Conservation (phyloP, 2,888 invertebrate genomes). For the Eilema caniola region DNA sequence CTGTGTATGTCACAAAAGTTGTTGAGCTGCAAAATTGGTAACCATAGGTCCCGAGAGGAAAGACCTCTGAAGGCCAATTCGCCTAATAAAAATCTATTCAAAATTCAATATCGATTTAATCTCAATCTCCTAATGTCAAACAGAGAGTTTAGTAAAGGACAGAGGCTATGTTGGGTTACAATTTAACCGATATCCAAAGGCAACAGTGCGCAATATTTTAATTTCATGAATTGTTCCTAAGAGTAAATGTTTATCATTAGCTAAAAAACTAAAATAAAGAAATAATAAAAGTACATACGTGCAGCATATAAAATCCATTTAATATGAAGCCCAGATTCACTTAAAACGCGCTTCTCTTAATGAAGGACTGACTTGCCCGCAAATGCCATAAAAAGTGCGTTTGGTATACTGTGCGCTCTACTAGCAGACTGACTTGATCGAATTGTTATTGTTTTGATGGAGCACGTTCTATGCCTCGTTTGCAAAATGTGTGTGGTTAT, state of each 20-base stretch:
- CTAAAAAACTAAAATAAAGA: conserved; percentile 14
- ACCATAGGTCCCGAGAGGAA: too few relatives aligned
- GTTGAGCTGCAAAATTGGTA: background rate
- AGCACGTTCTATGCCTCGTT: conserved; percentile 4
- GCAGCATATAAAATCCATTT: conserved; percentile 38
- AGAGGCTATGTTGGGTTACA: too few relatives aligned
- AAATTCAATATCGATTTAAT: too few relatives aligned
- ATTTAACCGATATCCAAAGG: too few relatives aligned
- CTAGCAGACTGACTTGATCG: conserved; percentile 32
- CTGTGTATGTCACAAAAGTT: background rate
- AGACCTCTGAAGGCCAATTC: too few relatives aligned
- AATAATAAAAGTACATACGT: conserved; percentile 23
- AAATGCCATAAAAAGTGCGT: conserved; percentile 41
- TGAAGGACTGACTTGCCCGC: conserved; percentile 54
- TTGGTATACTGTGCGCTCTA: conserved; percentile 24
- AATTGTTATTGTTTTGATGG: background rate
- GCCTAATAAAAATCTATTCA: background rate
- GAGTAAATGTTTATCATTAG: background rate
- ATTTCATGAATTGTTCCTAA: too few relatives aligned
- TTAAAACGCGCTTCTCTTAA: conserved; percentile 49
- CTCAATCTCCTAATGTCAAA: too few relatives aligned
- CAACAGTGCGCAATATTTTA: too few relatives aligned
- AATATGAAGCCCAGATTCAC: conserved; percentile 38
- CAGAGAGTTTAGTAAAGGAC: too few relatives aligned
- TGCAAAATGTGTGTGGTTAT: background rate